These are phyloP conservation scores for Lysiphlebus fabarum DNA, from an alignment of 1,140 invertebrate species.

Conservation along the genomic window DNA sequence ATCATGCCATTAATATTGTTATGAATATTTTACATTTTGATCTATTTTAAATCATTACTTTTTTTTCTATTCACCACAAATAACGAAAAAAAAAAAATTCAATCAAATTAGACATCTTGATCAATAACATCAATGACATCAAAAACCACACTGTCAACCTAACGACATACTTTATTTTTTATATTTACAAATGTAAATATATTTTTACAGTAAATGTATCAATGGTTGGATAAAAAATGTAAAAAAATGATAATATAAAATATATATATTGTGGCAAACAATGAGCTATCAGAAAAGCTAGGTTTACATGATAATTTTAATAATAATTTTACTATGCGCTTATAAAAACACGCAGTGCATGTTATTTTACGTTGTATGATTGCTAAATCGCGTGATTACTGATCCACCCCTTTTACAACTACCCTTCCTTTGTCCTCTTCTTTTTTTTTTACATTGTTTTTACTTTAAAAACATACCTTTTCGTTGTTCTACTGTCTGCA, in stretches of 20 bases:
- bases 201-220: not conserved
- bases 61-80: too few species aligned
- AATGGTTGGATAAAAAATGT: too few species aligned
- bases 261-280: not conserved
- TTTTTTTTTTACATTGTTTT: slow-evolving; percentile 1
- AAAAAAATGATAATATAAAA: too few species aligned
- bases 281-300: slow-evolving; percentile 33
- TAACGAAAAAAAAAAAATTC: too few species aligned
- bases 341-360: slow-evolving; percentile 48
- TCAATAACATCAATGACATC: not conserved
- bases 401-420: slow-evolving; percentile 4
- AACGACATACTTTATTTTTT: not conserved
- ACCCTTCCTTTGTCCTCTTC: slow-evolving; percentile 12
- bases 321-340: slow-evolving; percentile 55
- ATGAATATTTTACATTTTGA: too few species aligned
- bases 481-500: not conserved
- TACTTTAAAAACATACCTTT: not conserved
- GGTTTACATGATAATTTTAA: slow-evolving; percentile 42
- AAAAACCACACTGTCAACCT: not conserved
- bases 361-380: slow-evolving; percentile 47
- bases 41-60: too few species aligned
- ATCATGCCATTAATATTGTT: too few species aligned
- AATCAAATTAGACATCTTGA: not conserved
- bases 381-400: slow-evolving; percentile 49
- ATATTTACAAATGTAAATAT: not conserved